phyloP scores from a whole-genome alignment of 2,797 vertebrate genomes.

The Hoplostethus atlanticus region DNA sequence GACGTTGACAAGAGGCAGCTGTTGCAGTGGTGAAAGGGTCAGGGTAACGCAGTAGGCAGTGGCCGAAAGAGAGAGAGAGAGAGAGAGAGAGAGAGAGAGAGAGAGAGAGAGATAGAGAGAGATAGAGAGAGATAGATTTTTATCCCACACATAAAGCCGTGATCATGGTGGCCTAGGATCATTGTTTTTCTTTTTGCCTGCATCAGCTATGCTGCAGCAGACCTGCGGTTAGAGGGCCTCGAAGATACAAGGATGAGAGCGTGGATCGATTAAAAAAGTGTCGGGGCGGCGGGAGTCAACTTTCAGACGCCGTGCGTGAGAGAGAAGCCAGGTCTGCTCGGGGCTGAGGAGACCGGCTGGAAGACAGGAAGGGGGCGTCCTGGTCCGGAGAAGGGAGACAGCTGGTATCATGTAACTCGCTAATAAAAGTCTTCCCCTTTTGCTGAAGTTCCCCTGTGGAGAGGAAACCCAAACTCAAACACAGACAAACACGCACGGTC shows the following conservation, averaged over 20 bases:
- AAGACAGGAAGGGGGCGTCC: constrained; percentile 31
- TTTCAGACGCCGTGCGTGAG: constrained; percentile 8
- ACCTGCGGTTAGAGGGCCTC: constrained; percentile 39
- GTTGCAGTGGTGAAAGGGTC: constrained; percentile 62
- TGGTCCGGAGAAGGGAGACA: constrained; percentile 35
- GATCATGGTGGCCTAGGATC: constrained; percentile 24
- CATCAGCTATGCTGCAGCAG: constrained; percentile 5
- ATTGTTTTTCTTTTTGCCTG: neutral
- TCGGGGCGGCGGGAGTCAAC: constrained; percentile 17
- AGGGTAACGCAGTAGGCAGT: constrained; percentile 61
- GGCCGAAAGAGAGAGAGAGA: constrained; percentile 37
- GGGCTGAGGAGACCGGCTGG: constrained; percentile 9
- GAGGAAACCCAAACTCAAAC: constrained; percentile 36
- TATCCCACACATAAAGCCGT: constrained; percentile 27
- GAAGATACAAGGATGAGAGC: constrained; percentile 36
- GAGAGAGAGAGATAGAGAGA: neutral
- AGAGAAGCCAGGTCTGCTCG: constrained; percentile 14
- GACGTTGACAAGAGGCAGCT: constrained; percentile 78
- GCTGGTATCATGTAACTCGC: constrained; percentile 57
- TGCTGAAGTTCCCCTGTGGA: constrained; percentile 37
- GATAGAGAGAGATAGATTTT: constrained; percentile 25
- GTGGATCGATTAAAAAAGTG: constrained; percentile 19
- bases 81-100: neutral
- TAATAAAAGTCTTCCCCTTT: constrained; percentile 63
- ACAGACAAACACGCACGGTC: constrained; percentile 22